A percentile compares a stretch with the other conserved stretches of the same genome.
phyloP scores from a whole-genome alignment of 2,797 vertebrate species.

The Halcyon chelicuti region DNA sequence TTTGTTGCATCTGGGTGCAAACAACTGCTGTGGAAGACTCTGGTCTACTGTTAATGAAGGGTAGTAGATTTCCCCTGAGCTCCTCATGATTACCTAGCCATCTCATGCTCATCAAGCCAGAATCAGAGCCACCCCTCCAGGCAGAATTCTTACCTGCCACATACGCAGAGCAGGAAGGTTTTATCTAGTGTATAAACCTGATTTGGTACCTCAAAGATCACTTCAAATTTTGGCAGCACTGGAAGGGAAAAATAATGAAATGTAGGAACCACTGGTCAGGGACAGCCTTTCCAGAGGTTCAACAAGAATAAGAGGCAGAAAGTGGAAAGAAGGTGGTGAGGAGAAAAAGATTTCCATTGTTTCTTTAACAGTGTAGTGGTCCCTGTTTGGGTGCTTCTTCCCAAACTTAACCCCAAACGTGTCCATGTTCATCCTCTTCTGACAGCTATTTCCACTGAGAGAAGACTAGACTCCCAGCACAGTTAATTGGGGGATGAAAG shows the following conservation, averaged over 20 bases:
- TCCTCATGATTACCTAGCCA: not conserved
- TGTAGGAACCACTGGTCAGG: not conserved
- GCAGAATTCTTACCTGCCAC: conserved; percentile 83
- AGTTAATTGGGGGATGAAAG: not conserved
- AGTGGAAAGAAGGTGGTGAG: not conserved
- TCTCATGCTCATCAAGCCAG: not conserved
- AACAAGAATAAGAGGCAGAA: not conserved
- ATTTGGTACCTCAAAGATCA: conserved; percentile 74
- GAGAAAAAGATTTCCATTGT: not conserved
- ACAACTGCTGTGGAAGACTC: not conserved
- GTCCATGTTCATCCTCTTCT: not conserved
- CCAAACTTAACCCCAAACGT: not conserved
- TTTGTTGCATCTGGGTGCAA: not conserved
- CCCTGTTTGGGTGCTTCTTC: not conserved
- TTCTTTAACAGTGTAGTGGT: not conserved
- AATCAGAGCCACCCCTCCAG: not conserved
- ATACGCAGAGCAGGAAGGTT: conserved; percentile 71
- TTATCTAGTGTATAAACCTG: conserved; percentile 77
- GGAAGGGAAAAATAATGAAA: conserved; percentile 11
- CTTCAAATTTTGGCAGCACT: conserved; percentile 86
- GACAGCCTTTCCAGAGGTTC: not conserved
- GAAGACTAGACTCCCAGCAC: not conserved
- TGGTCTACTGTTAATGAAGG: not conserved
- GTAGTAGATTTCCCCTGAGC: not conserved
- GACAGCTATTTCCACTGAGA: not conserved